phyloP scores from a whole-genome alignment of 1,140 invertebrate genomes.

The Drosophila athabasca region DNA sequence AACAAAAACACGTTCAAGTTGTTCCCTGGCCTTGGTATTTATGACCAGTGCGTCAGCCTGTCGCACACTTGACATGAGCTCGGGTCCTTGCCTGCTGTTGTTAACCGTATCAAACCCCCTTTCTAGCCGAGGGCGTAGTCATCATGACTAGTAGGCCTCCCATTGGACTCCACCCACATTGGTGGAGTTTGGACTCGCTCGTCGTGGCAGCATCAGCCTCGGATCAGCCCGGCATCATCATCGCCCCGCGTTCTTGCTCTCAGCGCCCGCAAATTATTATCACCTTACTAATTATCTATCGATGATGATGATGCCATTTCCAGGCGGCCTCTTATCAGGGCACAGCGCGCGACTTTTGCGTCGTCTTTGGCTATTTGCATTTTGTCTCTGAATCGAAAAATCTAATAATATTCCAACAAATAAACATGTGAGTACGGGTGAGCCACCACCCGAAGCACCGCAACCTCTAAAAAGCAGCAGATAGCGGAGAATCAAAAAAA shows the following conservation, averaged over 20 bases:
- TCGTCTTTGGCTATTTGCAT: slow-evolving; percentile 63
- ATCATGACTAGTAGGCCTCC: background rate
- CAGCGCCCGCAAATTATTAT: slow-evolving; percentile 63
- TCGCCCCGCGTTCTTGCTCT: slow-evolving; percentile 45
- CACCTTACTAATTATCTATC: slow-evolving; percentile 77
- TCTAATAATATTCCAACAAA: slow-evolving; percentile 62
- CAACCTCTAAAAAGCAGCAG: slow-evolving; percentile 15
- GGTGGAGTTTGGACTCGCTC: slow-evolving; percentile 72
- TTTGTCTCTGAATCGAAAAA: slow-evolving; percentile 51
- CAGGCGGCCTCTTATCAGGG: slow-evolving; percentile 64
- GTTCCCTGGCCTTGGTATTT: slow-evolving; percentile 75
- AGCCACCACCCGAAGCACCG: background rate
- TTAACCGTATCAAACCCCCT: background rate
- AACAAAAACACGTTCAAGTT: slow-evolving; percentile 72
- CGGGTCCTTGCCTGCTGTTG: slow-evolving; percentile 22
- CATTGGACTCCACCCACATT: slow-evolving; percentile 50
- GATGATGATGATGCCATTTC: slow-evolving; percentile 65
- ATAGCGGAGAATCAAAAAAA: slow-evolving; percentile 5
- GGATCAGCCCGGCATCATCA: slow-evolving; percentile 24
- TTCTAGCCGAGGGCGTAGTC: too few relatives aligned
- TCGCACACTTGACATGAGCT: slow-evolving; percentile 54
- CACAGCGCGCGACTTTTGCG: slow-evolving; percentile 45
- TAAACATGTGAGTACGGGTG: slow-evolving; percentile 46
- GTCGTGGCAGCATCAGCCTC: slow-evolving; percentile 35
- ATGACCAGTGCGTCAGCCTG: slow-evolving; percentile 65